phyloP scores from a whole-genome alignment of 2,888 invertebrate genomes.

The Heliconius aoede region DNA sequence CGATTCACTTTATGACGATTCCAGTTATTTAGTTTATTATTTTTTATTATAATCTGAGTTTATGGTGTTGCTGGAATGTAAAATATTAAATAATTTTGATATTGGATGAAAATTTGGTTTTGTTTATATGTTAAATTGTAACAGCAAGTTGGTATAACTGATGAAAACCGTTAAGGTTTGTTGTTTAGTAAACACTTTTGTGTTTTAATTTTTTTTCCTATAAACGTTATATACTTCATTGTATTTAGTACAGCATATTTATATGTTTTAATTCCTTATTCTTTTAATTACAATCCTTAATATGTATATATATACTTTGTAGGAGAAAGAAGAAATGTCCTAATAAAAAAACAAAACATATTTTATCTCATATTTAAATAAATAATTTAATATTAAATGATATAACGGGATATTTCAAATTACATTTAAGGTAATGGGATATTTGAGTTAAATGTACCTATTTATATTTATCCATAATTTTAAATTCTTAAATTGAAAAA shows the following conservation, averaged over 20 bases:
- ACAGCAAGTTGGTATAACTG: not conserved
- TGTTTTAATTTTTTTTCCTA: too few species aligned
- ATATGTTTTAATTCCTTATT: not conserved
- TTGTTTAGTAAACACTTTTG: too few species aligned
- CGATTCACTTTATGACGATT: conserved; percentile 18
- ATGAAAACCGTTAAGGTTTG: too few species aligned
- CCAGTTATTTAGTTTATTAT: conserved; percentile 1
- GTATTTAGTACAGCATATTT: not conserved
- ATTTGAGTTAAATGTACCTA: too few species aligned
- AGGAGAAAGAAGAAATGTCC: not conserved
- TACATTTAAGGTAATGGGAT: too few species aligned
- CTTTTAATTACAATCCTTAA: not conserved
- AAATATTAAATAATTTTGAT: conserved; percentile 1
- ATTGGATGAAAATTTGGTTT: not conserved
- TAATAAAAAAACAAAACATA: not conserved
- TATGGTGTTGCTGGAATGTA: not conserved
- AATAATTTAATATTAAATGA: not conserved
- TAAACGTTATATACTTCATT: not conserved
- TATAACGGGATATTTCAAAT: too few species aligned
- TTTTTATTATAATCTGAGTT: not conserved
- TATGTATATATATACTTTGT: not conserved
- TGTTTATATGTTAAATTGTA: not conserved
- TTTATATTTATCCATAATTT: too few species aligned
- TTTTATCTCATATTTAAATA: not conserved
- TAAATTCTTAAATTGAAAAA: not conserved